A percentile compares a stretch with the other conserved stretches of the same genome.
Conservation (phyloP, 1,140 invertebrate genomes). For the Zophobas morio region DNA sequence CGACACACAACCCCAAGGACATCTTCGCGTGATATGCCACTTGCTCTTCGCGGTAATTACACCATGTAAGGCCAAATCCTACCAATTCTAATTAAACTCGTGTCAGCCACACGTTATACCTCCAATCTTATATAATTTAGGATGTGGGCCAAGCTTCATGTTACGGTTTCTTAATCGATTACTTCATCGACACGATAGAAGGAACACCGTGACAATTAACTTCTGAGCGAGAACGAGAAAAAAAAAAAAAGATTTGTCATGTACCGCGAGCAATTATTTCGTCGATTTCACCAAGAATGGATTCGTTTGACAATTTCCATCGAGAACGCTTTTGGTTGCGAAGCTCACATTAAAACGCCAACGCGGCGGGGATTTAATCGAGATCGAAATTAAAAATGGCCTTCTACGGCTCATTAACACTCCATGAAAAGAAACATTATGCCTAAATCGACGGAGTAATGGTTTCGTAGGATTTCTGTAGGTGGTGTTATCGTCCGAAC, state of each 20-base stretch:
- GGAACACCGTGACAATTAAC: not conserved
- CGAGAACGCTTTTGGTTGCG: not conserved
- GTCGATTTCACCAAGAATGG: not conserved
- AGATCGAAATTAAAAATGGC: too few relatives aligned
- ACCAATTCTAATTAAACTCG: not conserved
- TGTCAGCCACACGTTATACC: not conserved
- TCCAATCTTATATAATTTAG: not conserved
- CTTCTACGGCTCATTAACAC: too few relatives aligned
- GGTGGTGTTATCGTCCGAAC: too few relatives aligned
- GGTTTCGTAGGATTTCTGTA: too few relatives aligned
- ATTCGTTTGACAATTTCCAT: not conserved
- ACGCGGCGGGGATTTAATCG: too few relatives aligned
- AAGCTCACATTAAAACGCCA: too few relatives aligned
- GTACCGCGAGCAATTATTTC: not conserved
- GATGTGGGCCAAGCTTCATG: not conserved
- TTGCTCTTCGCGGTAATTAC: not conserved
- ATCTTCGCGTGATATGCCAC: not conserved
- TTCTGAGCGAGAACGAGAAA: not conserved
- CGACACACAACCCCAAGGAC: not conserved
- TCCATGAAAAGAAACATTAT: too few relatives aligned
- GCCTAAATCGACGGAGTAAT: too few relatives aligned
- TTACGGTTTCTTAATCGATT: conserved; percentile 2
- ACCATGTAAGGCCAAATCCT: not conserved
- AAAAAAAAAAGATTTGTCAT: conserved; percentile 1
- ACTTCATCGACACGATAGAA: conserved; percentile 1